These are phyloP conservation scores for Myrmophylax atrothorax DNA, from an alignment of 2,113 vertebrate genomes.

Conservation along the genomic window DNA sequence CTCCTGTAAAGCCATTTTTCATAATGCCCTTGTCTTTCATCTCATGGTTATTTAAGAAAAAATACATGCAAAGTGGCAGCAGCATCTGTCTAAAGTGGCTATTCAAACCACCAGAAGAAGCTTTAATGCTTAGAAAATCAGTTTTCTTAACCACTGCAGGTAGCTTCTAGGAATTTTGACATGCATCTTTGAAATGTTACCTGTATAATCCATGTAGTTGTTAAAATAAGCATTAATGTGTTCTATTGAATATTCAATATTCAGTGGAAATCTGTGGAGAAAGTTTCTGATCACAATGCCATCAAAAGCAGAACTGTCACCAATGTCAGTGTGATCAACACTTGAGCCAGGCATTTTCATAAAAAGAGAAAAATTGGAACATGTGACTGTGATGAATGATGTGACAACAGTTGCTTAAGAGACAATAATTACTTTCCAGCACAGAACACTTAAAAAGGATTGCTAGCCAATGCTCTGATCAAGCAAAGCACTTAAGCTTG, in stretches of 20 bases:
- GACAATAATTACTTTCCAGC: background rate
- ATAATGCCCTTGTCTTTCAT: background rate
- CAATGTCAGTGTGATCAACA: background rate
- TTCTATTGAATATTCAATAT: background rate
- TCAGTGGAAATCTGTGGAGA: background rate
- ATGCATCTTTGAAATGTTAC: background rate
- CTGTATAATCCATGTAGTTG: background rate
- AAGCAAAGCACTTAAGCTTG: conserved; percentile 33
- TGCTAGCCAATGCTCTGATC: conserved; percentile 30
- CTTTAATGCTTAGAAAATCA: background rate
- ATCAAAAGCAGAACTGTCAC: background rate
- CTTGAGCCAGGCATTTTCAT: background rate
- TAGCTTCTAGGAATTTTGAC: background rate
- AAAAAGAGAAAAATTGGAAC: background rate
- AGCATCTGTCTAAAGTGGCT: background rate
- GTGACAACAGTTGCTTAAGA: conserved; percentile 7
- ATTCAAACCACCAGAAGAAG: background rate
- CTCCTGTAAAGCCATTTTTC: background rate
- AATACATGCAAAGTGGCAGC: background rate
- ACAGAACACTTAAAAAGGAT: conserved; percentile 1
- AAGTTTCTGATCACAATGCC: background rate
- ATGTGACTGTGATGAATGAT: background rate
- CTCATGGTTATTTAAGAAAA: background rate
- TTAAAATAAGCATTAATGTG: background rate
- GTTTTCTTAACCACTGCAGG: background rate